A percentile compares a stretch with the other conserved stretches of the same genome.
phyloP scores from a whole-genome alignment of 2,797 vertebrate genomes.

The Silurus lanzhouensis region DNA sequence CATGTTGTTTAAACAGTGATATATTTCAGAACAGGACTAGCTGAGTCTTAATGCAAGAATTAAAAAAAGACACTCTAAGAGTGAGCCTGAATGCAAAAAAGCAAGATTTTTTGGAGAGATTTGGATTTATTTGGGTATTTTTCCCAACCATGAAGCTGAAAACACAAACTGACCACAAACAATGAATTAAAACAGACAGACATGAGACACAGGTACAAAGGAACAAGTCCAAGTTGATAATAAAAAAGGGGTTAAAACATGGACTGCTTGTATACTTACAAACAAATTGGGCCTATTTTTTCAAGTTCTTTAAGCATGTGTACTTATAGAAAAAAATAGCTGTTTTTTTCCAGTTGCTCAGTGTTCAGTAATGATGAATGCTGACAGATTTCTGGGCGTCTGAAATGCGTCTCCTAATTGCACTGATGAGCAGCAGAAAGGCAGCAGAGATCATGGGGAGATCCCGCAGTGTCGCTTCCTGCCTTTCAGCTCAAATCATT shows the following conservation, averaged over 20 bases:
- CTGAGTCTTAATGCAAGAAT: background rate
- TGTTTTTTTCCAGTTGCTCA: background rate
- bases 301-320: background rate
- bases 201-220: too few relatives aligned
- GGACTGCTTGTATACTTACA: background rate
- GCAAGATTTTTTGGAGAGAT: background rate
- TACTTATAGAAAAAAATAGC: background rate
- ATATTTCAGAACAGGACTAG: background rate
- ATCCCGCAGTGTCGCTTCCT: background rate
- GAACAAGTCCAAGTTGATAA: too few relatives aligned
- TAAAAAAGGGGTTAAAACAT: too few relatives aligned
- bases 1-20: background rate
- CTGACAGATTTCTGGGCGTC: background rate
- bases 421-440: constrained; percentile 9
- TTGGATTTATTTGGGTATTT: too few relatives aligned
- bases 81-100: background rate
- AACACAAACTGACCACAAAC: too few relatives aligned
- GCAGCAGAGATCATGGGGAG: background rate
- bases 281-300: background rate
- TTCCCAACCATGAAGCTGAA: too few relatives aligned
- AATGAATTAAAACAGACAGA: too few relatives aligned
- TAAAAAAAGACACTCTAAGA: background rate
- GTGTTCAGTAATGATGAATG: background rate
- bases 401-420: background rate
- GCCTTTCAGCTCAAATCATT: background rate